Conservation (phyloP, 2,888 invertebrate genomes). For the Drosophila anceps region DNA sequence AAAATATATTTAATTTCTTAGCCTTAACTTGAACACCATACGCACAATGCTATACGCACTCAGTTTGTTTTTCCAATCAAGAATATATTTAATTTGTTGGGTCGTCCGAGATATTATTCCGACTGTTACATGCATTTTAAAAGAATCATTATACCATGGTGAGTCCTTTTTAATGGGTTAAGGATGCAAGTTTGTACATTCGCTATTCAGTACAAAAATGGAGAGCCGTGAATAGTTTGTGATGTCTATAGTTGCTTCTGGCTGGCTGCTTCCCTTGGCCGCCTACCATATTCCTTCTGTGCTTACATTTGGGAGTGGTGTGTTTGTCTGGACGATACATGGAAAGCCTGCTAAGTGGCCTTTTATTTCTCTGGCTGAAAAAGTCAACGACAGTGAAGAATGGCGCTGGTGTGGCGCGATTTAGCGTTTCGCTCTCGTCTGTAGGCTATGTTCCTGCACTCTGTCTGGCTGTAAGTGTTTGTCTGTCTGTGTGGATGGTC, state of each 20-base stretch:
- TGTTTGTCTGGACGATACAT: slow-evolving; percentile 21
- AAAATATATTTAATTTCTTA: not conserved
- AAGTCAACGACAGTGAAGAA: slow-evolving; percentile 51
- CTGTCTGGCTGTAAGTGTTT: slow-evolving; percentile 4
- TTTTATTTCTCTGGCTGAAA: slow-evolving; percentile 64
- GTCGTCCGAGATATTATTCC: not conserved
- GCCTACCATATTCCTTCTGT: not conserved
- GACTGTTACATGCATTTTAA: not conserved
- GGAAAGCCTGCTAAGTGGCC: slow-evolving; percentile 59
- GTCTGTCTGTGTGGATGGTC: slow-evolving; percentile 16
- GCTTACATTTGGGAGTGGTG: not conserved
- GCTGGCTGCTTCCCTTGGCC: not conserved
- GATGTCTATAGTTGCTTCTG: slow-evolving; percentile 23
- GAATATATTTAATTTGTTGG: not conserved
- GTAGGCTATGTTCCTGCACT: slow-evolving; percentile 27
- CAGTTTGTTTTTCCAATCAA: not conserved
- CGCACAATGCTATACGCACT: too few species aligned
- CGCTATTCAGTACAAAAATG: slow-evolving; percentile 52
- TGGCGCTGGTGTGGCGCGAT: slow-evolving; percentile 40
- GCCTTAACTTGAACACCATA: not conserved
- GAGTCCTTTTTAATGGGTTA: not conserved
- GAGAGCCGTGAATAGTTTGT: slow-evolving; percentile 66
- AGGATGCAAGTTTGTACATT: slow-evolving; percentile 40
- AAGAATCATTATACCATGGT: not conserved
- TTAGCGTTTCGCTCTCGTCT: slow-evolving; percentile 7